Conservation (phyloP, 2,888 invertebrate species). For the Oligia fasciuncula region DNA sequence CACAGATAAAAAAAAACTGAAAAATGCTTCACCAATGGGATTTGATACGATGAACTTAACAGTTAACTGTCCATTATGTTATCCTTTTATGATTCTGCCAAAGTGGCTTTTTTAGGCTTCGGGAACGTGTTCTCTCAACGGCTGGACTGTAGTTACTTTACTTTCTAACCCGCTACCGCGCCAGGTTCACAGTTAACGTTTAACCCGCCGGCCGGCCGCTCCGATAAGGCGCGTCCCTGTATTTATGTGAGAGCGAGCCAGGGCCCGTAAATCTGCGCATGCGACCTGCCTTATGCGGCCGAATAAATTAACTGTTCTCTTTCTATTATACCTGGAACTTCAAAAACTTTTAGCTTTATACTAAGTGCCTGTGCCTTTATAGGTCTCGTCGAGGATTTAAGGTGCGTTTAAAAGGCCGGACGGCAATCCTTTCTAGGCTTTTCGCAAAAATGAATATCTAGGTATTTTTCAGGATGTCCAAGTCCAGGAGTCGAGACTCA, state of each 20-base stretch:
- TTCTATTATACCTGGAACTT: slow-evolving; percentile 22
- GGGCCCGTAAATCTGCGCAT: slow-evolving; percentile 56
- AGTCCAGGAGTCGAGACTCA: no score
- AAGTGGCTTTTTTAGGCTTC: no score
- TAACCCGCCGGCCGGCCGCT: slow-evolving; percentile 55
- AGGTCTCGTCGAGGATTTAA: not conserved
- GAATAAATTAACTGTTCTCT: slow-evolving; percentile 63
- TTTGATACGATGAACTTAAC: no score
- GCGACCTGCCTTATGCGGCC: slow-evolving; percentile 58
- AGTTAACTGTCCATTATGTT: no score
- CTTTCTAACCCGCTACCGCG: not conserved
- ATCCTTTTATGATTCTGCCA: no score
- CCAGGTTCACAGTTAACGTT: slow-evolving; percentile 56
- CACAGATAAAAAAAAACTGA: no score
- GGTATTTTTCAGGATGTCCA: no score
- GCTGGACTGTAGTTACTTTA: not conserved
- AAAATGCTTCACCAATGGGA: no score
- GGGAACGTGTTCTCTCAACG: no score
- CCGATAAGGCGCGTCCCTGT: slow-evolving; percentile 64
- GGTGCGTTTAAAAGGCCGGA: not conserved
- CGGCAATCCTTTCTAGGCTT: not conserved
- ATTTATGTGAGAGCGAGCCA: slow-evolving; percentile 53
- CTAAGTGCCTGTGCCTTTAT: not conserved
- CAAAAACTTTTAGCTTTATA: slow-evolving; percentile 27
- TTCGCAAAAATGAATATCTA: no score